Evolutionary conservation across 2,888 invertebrate species (phyloP), one percentile per base, ranked within the genome.

Genomic region (Sclerodermus sp.): DNA sequence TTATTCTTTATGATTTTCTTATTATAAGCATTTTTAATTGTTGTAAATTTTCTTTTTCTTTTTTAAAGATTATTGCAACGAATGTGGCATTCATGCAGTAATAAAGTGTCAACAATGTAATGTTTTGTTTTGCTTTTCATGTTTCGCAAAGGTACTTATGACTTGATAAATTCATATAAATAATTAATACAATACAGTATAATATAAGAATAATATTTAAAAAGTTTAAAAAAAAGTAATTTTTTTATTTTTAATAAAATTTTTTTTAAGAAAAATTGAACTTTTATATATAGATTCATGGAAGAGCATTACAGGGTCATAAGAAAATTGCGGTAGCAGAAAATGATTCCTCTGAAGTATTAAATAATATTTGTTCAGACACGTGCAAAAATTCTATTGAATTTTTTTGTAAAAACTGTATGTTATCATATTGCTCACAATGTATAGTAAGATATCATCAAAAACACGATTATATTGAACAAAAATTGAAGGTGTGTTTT

Each of bases 331-430:
- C 39, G 0, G 5, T 58, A 18, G 13, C 18, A 1, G 50, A 56
- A 15, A 36, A 6, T 30, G 41, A 42, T 16, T 23, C 40, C 2
- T 39, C 43, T 5, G n/a, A 2, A 10, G 34, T 13, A 4, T 29
- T 68, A 2, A 49, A 30, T 12, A 63, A 53, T 37, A 58, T 30
- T 23, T 80, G 80, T 45, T 41, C 56, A 0, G 38, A 54, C 10
- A 23, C 0, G 0, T 62, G 61, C 3, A 53, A 59, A 1, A 60
- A 70, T 47, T 46, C 61, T 1, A 18, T 74, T 16, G 79, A 79
- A 14, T 79, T 80, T 60, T 73, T 68, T 49, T 83, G 83, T 53
- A 64, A 60, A 2, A 62, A 69, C 10, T 82, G 83, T 58, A 51
- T 73, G n/a, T 42, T 54, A 17, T 55, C 66, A 1, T 59, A 68